Conservation (phyloP, 2,888 invertebrate genomes). For the Operophtera brumata region DNA sequence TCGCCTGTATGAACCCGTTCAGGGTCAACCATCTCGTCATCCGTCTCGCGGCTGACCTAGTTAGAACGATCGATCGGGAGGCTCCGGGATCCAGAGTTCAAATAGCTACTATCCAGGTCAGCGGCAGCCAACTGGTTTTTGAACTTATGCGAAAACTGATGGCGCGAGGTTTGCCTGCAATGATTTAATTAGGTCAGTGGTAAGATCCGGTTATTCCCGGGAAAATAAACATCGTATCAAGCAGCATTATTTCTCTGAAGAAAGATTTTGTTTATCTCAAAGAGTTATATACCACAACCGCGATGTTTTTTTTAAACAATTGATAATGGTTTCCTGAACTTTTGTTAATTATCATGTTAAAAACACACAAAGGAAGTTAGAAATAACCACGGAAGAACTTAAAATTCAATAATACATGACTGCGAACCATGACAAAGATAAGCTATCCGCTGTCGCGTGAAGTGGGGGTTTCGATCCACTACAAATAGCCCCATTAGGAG, state of each 20-base stretch:
- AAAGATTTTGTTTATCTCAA: too few relatives aligned
- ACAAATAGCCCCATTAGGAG: slow-evolving; percentile 28
- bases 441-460: slow-evolving; percentile 19
- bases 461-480: slow-evolving; percentile 16
- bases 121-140: neutral
- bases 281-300: too few relatives aligned
- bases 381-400: neutral
- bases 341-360: neutral
- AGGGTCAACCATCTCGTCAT: slow-evolving; percentile 7
- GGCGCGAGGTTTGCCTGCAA: neutral
- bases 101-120: slow-evolving; percentile 14
- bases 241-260: too few relatives aligned
- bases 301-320: neutral
- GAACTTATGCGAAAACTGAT: neutral
- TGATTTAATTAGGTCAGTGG: slow-evolving; percentile 16
- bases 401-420: slow-evolving; percentile 21
- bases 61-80: slow-evolving; percentile 17
- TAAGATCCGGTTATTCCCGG: neutral
- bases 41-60: slow-evolving; percentile 5
- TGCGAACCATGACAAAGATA: slow-evolving; percentile 22
- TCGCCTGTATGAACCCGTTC: slow-evolving; percentile 14
- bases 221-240: neutral
- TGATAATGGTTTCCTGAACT: neutral
- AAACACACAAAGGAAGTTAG: slow-evolving; percentile 8
- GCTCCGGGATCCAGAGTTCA: slow-evolving; percentile 18